Conservation (phyloP, 2,797 vertebrate species). For the Fringilla coelebs region DNA sequence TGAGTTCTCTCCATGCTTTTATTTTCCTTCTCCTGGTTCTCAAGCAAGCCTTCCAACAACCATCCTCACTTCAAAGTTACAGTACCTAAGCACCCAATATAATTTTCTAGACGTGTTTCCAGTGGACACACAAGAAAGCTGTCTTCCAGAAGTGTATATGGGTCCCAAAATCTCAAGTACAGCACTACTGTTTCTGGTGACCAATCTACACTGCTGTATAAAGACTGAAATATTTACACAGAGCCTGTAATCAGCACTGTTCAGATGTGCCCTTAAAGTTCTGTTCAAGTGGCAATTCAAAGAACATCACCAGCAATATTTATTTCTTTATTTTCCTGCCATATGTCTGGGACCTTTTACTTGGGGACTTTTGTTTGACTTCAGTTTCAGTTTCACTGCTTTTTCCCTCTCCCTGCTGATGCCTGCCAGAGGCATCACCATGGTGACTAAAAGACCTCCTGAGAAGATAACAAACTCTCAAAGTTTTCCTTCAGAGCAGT, state of each 20-base stretch:
- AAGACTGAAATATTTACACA: neutral
- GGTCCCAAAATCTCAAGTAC: neutral
- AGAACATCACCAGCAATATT: neutral
- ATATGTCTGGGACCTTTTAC: neutral
- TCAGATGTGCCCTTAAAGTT: neutral
- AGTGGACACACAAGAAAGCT: neutral
- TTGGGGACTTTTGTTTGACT: neutral
- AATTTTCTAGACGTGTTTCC: neutral
- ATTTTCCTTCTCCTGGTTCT: neutral
- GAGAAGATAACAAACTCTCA: constrained; percentile 66
- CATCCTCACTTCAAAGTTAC: neutral
- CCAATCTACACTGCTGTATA: neutral
- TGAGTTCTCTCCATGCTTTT: neutral
- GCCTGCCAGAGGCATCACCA: constrained; percentile 53
- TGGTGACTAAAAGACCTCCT: constrained; percentile 63
- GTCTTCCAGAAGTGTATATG: neutral
- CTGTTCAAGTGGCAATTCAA: neutral
- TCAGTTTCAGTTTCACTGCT: neutral
- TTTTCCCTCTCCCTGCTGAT: neutral
- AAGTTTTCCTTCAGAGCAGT: constrained; percentile 61
- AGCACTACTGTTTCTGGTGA: neutral
- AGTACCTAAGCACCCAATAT: neutral
- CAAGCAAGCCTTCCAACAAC: neutral
- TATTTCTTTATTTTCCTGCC: neutral
- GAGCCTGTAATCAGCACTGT: neutral